Evolutionary conservation across 1,140 invertebrate genomes (phyloP).

Genomic region (Habropoda laboriosa): DNA sequence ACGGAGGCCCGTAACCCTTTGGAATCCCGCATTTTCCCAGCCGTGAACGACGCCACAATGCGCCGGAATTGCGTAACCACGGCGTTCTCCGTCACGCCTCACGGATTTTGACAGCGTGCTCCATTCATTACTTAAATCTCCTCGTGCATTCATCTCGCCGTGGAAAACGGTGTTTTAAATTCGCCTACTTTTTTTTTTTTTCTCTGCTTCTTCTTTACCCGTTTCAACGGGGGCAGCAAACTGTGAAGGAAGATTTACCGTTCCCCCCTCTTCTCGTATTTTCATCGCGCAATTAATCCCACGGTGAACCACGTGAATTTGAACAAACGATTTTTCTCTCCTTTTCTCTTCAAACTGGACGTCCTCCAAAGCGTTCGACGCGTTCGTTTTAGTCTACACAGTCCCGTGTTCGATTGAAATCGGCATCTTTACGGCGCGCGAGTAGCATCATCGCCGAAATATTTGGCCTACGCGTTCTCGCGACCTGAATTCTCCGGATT

Average conservation of each 20-base stretch:
- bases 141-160: constrained; percentile 2
- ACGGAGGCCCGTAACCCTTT: constrained; percentile 14
- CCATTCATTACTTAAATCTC: constrained; percentile 64
- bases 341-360: not conserved
- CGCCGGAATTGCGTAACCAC: constrained; percentile 60
- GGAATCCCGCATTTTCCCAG: constrained; percentile 67
- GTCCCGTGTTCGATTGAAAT: not conserved
- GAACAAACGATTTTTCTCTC: not conserved
- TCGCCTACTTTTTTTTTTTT: not conserved
- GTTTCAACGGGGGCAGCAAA: not conserved
- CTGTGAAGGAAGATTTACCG: not conserved
- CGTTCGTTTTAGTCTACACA: not conserved
- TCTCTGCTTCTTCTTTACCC: too few relatives aligned
- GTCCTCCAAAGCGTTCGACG: not conserved
- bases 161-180: constrained; percentile 32
- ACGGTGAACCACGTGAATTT: not conserved
- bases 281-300: not conserved
- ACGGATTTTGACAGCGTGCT: constrained; percentile 68
- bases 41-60: constrained; percentile 54
- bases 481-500: not conserved
- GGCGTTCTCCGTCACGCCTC: constrained; percentile 68
- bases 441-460: too few relatives aligned
- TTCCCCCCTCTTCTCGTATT: not conserved
- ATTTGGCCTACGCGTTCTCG: not conserved
- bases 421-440: not conserved